Evolutionary conservation across 2,888 invertebrate species (phyloP).

Genomic region (Troilus luridus): DNA sequence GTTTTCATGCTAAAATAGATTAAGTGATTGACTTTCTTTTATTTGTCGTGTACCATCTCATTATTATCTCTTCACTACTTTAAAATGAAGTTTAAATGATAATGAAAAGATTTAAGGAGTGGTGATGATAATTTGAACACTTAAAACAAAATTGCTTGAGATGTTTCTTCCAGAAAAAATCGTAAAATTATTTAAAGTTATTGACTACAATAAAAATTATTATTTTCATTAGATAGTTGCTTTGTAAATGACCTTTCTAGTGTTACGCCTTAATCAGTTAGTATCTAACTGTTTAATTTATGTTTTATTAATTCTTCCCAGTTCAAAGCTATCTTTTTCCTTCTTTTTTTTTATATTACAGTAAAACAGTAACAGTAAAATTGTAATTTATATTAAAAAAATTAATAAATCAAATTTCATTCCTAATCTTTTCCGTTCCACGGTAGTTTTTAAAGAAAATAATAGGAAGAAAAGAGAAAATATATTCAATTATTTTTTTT

Average conservation of each 20-base stretch:
- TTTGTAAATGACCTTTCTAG: background rate
- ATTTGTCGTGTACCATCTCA: too few relatives aligned
- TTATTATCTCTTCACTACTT: too few relatives aligned
- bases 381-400: background rate
- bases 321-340: background rate
- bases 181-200: too few relatives aligned
- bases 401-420: background rate
- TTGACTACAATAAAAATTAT: too few relatives aligned
- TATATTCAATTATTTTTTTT: background rate
- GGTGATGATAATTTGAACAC: too few relatives aligned
- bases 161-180: too few relatives aligned
- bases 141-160: too few relatives aligned
- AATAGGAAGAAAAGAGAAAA: too few relatives aligned
- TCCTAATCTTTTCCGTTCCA: background rate
- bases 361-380: background rate
- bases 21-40: too few relatives aligned
- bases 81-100: too few relatives aligned
- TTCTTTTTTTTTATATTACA: background rate
- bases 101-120: too few relatives aligned
- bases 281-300: background rate
- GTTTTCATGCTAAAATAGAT: too few relatives aligned
- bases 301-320: background rate
- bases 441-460: background rate
- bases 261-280: background rate
- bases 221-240: background rate